Evolutionary conservation across 37 sponge, comb jelly and placozoan species (phyloP).

Genomic region (Mnemiopsis leidyi): DNA sequence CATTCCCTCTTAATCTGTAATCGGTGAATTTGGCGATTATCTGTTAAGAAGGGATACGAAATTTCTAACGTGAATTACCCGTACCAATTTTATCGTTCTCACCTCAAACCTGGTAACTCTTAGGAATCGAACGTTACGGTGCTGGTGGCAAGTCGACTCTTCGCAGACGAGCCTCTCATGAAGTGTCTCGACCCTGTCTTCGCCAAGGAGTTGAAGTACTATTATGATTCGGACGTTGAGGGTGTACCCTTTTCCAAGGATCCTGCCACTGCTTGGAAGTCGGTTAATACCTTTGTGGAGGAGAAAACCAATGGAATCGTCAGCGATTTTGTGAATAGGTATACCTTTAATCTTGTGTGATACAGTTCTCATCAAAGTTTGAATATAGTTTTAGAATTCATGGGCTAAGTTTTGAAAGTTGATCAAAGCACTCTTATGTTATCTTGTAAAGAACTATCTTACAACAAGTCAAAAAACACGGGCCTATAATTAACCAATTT

Average conservation of each 20-base stretch:
- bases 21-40: no score
- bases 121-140: constrained; percentile 44
- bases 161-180: constrained; percentile 6
- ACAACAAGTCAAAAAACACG: no score
- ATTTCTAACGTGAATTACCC: no score
- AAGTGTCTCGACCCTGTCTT: constrained; percentile 33
- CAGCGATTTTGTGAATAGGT: not conserved
- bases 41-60: no score
- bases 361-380: not conserved
- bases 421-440: not conserved
- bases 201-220: not conserved
- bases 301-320: constrained; percentile 58
- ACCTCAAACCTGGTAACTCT: no score
- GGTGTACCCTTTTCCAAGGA: constrained; percentile 28
- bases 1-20: no score
- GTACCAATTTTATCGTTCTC: no score
- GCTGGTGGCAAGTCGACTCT: constrained; percentile 34
- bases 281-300: not conserved
- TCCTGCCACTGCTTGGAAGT: not conserved
- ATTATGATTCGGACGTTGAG: constrained; percentile 35
- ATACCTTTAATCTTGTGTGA: not conserved
- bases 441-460: no score
- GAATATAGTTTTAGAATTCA: not conserved
- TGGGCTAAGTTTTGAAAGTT: no score
- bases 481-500: no score